These are phyloP conservation scores for Samia ricini DNA, from an alignment of 1,140 invertebrate genomes.

Conservation along the genomic window DNA sequence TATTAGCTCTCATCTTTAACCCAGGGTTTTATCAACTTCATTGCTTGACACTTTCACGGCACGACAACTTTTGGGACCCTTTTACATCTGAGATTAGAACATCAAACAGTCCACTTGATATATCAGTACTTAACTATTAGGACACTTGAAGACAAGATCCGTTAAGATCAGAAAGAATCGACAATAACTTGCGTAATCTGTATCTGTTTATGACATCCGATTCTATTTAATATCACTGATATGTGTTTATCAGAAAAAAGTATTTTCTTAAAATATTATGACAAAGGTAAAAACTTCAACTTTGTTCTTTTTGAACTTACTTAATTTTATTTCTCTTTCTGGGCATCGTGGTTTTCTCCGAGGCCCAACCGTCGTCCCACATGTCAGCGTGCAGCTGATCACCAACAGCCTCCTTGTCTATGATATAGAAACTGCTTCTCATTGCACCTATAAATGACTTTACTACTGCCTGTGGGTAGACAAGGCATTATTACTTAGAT, in stretches of 20 bases:
- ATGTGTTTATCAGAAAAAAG: no score
- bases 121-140: no score
- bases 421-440: constrained; percentile 75
- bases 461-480: constrained; percentile 65
- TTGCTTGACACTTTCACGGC: no score
- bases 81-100: no score
- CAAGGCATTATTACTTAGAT: no score
- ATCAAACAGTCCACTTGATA: no score
- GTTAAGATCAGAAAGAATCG: no score
- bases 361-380: constrained; percentile 77
- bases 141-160: no score
- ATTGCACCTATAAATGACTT: constrained; percentile 76
- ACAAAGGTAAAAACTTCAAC: neutral
- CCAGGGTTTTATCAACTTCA: no score
- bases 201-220: neutral
- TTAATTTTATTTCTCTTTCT: constrained; percentile 74
- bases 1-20: no score
- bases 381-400: constrained; percentile 73
- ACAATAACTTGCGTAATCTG: no score
- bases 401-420: constrained; percentile 61
- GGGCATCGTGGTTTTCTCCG: constrained; percentile 51
- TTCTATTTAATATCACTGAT: neutral
- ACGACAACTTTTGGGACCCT: no score
- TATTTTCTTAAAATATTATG: neutral
- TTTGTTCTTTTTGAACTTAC: constrained; percentile 31